phyloP scores from a whole-genome alignment of 2,888 invertebrate genomes.

The Lasioglossum vierecki region DNA sequence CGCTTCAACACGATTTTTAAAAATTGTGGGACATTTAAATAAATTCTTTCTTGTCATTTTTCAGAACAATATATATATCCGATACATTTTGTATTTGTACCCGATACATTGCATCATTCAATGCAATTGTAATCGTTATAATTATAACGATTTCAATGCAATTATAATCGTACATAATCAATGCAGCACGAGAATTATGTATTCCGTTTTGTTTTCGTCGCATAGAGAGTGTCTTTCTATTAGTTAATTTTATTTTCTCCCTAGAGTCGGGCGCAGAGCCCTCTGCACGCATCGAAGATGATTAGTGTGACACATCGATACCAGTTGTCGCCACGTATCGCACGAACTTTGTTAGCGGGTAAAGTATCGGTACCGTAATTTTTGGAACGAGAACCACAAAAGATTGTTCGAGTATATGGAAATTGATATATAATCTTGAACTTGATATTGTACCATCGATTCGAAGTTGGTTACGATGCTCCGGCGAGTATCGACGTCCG shows the following conservation, averaged over 20 bases:
- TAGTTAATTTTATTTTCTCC: conserved; percentile 48
- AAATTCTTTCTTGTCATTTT: no score
- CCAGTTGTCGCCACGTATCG: conserved; percentile 43
- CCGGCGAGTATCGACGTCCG: not conserved
- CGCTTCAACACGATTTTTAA: no score
- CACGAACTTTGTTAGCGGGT: conserved; percentile 17
- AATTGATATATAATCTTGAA: not conserved
- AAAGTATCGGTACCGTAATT: conserved; percentile 36
- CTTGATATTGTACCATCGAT: not conserved
- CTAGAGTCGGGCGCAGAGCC: conserved; percentile 25
- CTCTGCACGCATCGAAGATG: not conserved
- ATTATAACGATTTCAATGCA: no score
- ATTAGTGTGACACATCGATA: not conserved
- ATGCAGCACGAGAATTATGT: not conserved
- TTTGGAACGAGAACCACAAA: not conserved
- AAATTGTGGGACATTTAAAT: no score
- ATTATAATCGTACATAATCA: not conserved
- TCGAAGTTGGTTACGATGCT: not conserved
- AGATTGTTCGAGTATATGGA: not conserved
- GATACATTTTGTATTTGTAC: no score
- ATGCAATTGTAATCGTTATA: no score
- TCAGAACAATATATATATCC: no score
- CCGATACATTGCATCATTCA: no score
- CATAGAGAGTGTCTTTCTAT: not conserved
- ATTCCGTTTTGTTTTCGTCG: not conserved